Conservation (phyloP, 2,888 invertebrate species). For the Eupithecia subfuscata region DNA sequence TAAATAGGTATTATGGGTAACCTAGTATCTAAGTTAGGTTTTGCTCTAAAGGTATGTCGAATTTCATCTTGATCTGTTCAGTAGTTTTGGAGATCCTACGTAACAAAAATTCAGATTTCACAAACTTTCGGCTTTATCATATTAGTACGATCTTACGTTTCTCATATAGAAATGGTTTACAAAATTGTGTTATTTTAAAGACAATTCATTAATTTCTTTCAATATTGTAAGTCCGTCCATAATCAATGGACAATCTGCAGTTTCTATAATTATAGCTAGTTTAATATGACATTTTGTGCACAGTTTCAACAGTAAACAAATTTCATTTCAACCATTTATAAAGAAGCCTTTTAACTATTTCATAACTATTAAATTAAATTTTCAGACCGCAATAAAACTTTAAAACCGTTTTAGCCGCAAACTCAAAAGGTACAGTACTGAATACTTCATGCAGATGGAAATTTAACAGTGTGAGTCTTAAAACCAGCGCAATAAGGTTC, state of each 20-base stretch:
- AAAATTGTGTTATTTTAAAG: too few species aligned
- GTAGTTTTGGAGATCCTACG: too few species aligned
- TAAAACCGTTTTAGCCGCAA: background rate
- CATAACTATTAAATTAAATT: background rate
- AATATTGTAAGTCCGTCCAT: too few species aligned
- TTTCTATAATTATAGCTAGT: background rate
- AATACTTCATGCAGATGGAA: background rate
- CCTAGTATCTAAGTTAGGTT: too few species aligned
- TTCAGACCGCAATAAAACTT: background rate
- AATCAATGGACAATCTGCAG: background rate
- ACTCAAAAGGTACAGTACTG: background rate
- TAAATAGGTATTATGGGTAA: too few species aligned
- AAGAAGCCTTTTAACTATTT: background rate
- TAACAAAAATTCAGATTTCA: too few species aligned
- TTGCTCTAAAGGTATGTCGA: too few species aligned
- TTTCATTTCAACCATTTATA: background rate
- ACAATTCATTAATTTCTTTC: too few species aligned
- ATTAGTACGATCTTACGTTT: too few species aligned
- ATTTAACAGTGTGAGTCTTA: slow-evolving; percentile 3
- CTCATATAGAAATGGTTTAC: too few species aligned
- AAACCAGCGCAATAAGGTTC: slow-evolving; percentile 13
- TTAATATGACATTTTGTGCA: background rate
- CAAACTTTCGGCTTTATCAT: too few species aligned
- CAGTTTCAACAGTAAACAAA: background rate
- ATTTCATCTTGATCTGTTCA: too few species aligned